Evolutionary conservation across 2,888 invertebrate species (phyloP).

Genomic region (Sinhomidia bicolor): DNA sequence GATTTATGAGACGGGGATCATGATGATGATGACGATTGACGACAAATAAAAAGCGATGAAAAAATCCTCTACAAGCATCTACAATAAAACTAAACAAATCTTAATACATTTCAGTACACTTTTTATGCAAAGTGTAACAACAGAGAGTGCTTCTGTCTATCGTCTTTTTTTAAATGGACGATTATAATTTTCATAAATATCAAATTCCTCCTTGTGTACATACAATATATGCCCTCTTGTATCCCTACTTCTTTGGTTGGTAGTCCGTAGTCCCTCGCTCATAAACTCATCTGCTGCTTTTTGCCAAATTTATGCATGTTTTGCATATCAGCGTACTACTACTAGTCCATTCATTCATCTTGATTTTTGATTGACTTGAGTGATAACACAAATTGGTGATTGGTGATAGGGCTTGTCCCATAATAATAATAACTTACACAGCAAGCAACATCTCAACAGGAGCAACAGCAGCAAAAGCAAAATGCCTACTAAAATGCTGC

Average conservation of each 20-base stretch:
- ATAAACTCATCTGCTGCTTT: background rate
- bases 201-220: conserved; percentile 1
- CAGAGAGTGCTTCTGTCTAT: conserved; percentile 42
- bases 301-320: conserved; percentile 39
- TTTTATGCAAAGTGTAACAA: conserved; percentile 25
- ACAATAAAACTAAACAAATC: conserved; percentile 37
- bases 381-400: conserved; percentile 64
- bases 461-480: background rate
- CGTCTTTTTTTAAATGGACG: conserved; percentile 15
- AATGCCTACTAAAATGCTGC: background rate
- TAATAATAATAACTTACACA: conserved; percentile 55
- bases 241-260: background rate
- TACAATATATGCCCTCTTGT: background rate
- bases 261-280: background rate
- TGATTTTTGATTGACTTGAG: conserved; percentile 50
- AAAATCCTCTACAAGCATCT: background rate
- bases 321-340: conserved; percentile 38
- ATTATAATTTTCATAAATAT: conserved; percentile 20
- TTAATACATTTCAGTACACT: conserved; percentile 15
- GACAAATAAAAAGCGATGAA: conserved; percentile 43
- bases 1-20: conserved; percentile 67
- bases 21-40: conserved; percentile 49
- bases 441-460: conserved; percentile 45
- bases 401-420: conserved; percentile 56
- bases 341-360: conserved; percentile 36